Base-by-base conservation (phyloP, 2,797 vertebrate species). In the Anguilla anguilla region DNA sequence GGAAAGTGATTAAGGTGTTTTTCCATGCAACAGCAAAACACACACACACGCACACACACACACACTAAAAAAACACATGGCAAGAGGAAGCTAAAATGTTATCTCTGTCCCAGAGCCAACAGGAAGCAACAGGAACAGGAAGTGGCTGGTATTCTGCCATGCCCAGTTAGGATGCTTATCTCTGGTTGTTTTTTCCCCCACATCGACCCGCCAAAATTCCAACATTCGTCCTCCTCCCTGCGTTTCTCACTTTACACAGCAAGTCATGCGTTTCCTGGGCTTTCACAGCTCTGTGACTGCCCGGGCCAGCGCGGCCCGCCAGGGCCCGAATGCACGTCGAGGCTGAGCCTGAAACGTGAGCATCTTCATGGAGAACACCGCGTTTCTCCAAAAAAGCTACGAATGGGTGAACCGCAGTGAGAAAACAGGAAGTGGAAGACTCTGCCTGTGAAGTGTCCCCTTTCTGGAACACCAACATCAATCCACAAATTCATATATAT, bases 121-220 rank as follows among this genome's bases (percentile, higher is more conserved):
- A 92, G 90, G 88, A 91, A 93, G 84, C 88, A 57, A 51, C 88
- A 83, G 90, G 88, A 91, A 93, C 92, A 90, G 91, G 64, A 22
- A 28, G 11, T 77, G 35, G 67, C 83, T 46, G 87, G 31, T 77
- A 49, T 77, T 85, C 83, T 35, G 86, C 59, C 53, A 43, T 28
- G 25, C 35, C 25, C 82, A 28, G 82, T 31, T 57, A 28, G 25
- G 49, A 25, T 19, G 77, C 77, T 81, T 81, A 81, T 81, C 77
- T 81, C 43, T 81, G 22, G 11, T 49, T 81, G 77, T 81, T 81
- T 81, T 81, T 81, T 49, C n/a, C 22, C 43, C 25, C 43, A 9
- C 9, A 19, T 49, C 2, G 43, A 22, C 43, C 77, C 9, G 25
- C 49, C 5, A 10, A 49, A 81, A 81, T 49, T 81, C 43, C 77